phyloP scores from a whole-genome alignment of 2,888 invertebrate species.

The Torymus auratus region DNA sequence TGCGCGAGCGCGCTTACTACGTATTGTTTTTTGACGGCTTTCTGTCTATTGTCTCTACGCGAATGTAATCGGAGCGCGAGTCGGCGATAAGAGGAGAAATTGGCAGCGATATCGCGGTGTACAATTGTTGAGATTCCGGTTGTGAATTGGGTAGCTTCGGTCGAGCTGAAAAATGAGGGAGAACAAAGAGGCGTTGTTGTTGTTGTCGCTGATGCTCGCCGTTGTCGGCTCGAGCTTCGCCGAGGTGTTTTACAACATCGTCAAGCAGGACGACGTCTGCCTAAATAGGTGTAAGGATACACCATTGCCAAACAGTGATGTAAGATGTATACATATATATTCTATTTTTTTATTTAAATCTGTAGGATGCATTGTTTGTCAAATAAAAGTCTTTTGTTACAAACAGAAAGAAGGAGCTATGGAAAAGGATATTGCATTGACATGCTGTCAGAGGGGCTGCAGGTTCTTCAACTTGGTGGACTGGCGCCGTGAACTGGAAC shows the following conservation, averaged over 20 bases:
- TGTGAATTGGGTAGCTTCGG: not conserved
- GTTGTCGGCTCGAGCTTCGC: conserved; percentile 56
- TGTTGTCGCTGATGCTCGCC: conserved; percentile 54
- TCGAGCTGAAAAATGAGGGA: conserved; percentile 60
- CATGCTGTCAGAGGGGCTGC: conserved; percentile 74
- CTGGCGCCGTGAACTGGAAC: conserved; percentile 65
- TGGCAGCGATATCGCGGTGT: too few relatives aligned
- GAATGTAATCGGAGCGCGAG: too few relatives aligned
- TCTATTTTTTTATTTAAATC: not conserved
- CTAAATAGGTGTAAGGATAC: conserved; percentile 68
- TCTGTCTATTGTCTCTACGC: not conserved
- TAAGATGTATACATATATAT: conserved; percentile 56
- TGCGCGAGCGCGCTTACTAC: not conserved
- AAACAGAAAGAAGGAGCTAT: conserved; percentile 44
- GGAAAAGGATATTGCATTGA: conserved; percentile 67
- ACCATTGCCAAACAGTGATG: conserved; percentile 62
- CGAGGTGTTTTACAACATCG: conserved; percentile 65
- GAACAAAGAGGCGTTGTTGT: conserved; percentile 57
- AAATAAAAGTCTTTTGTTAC: not conserved
- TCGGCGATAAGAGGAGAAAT: too few relatives aligned
- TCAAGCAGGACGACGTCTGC: conserved; percentile 69
- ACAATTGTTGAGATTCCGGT: too few relatives aligned
- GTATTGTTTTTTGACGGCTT: conserved; percentile 31
- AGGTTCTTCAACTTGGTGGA: conserved; percentile 74
- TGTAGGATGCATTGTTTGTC: not conserved